Percentiles rank a stretch among this genome's conserved stretches.
phyloP scores from a whole-genome alignment of 2,797 vertebrate genomes.

The Scleropages formosus region DNA sequence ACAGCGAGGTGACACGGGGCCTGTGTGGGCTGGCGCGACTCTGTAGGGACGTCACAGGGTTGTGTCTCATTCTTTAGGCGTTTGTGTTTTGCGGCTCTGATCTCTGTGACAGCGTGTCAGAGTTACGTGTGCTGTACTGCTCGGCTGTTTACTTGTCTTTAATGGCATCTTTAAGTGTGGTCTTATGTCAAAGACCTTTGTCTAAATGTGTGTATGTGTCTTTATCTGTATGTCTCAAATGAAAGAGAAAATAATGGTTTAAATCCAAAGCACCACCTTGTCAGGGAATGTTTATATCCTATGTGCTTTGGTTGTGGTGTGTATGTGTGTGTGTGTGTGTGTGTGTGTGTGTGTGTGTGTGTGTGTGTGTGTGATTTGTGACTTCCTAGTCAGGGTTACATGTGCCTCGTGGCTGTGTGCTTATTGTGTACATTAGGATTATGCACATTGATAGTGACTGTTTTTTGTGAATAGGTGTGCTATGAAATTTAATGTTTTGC shows the following conservation, averaged over 20 bases:
- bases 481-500: too few relatives aligned
- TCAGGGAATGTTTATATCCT: not conserved
- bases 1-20: too few relatives aligned
- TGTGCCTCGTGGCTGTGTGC: not conserved
- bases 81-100: slow-evolving; percentile 57
- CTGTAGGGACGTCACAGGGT: slow-evolving; percentile 31
- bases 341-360: slow-evolving; percentile 4
- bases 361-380: slow-evolving; percentile 23
- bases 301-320: not conserved
- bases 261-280: not conserved
- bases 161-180: slow-evolving; percentile 42
- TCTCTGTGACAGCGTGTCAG: slow-evolving; percentile 65
- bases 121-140: slow-evolving; percentile 51
- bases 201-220: slow-evolving; percentile 20
- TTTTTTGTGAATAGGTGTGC: too few relatives aligned
- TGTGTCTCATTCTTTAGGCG: slow-evolving; percentile 58
- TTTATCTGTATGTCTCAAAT: slow-evolving; percentile 28
- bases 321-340: not conserved
- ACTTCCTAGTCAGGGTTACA: not conserved
- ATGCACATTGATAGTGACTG: too few relatives aligned
- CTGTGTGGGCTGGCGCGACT: not conserved
- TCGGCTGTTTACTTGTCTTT: slow-evolving; percentile 53
- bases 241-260: too few relatives aligned
- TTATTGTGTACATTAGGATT: too few relatives aligned
- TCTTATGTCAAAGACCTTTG: slow-evolving; percentile 12